phyloP scores from a whole-genome alignment of 2,113 vertebrate genomes.

The Plestiodon gilberti region DNA sequence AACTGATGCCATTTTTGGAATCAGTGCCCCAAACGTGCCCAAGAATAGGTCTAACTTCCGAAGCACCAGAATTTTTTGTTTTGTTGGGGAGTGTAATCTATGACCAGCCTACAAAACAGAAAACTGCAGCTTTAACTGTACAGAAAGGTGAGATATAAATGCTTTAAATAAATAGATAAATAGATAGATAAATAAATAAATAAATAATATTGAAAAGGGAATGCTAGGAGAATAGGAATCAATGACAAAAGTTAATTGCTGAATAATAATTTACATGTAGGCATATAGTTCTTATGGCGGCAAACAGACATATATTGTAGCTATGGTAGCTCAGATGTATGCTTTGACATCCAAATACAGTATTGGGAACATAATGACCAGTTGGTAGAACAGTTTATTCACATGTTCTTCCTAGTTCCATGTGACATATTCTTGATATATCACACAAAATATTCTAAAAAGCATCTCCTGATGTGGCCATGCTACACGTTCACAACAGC shows the following conservation, averaged over 20 bases:
- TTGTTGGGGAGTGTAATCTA: too few species aligned
- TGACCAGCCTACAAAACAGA: neutral
- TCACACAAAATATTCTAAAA: slow-evolving; percentile 18
- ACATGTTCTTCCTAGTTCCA: neutral
- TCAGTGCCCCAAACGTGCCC: too few species aligned
- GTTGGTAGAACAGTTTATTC: neutral
- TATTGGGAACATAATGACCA: neutral
- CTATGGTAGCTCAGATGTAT: neutral
- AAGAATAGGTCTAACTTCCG: too few species aligned
- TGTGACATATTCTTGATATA: neutral
- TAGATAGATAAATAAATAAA: too few species aligned
- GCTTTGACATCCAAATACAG: slow-evolving; percentile 2
- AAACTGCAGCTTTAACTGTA: neutral
- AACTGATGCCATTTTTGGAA: too few species aligned
- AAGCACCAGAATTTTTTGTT: too few species aligned
- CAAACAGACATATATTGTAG: neutral
- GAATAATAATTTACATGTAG: neutral
- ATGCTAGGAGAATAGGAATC: neutral
- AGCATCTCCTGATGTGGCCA: slow-evolving; percentile 6
- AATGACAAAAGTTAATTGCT: neutral
- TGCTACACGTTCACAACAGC: slow-evolving; percentile 5
- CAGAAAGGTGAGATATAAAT: too few species aligned
- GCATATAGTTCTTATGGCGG: neutral
- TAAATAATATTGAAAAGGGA: neutral
- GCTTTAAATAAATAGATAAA: too few species aligned